A percentile compares a stretch with the other conserved stretches of the same genome.
Conservation (phyloP, 2,797 vertebrate genomes). For the Phrynocephalus forsythii region DNA sequence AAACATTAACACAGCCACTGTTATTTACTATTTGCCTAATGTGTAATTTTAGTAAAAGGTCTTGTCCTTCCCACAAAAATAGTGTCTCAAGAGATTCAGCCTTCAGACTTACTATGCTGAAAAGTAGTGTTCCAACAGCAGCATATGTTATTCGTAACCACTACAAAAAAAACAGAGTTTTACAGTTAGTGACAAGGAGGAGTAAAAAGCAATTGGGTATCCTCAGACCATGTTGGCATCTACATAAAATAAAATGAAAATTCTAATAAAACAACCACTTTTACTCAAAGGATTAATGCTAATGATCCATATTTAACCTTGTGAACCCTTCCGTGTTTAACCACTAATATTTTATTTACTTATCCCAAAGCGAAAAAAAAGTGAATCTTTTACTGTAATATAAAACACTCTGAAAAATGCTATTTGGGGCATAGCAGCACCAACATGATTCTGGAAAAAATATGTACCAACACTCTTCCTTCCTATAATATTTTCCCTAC, state of each 20-base stretch:
- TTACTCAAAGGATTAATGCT: too few species aligned
- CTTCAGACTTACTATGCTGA: conserved; percentile 82
- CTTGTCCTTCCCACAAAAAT: background rate
- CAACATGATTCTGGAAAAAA: background rate
- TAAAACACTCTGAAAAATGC: background rate
- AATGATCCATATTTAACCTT: too few species aligned
- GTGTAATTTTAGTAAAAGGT: background rate
- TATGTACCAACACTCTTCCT: background rate
- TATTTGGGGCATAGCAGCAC: background rate
- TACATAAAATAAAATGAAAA: background rate
- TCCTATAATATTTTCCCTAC: background rate
- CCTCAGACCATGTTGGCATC: background rate
- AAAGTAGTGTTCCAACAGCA: conserved; percentile 82
- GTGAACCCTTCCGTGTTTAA: too few species aligned
- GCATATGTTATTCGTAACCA: conserved; percentile 81
- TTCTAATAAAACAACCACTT: too few species aligned
- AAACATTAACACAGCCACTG: background rate
- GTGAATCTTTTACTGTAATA: background rate
- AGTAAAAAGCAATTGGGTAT: background rate
- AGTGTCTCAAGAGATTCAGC: background rate
- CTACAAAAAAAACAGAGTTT: conserved; percentile 65
- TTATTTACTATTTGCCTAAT: background rate
- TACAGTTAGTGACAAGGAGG: background rate
- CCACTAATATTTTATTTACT: too few species aligned
- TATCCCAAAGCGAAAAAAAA: background rate